Percentiles rank a stretch among this genome's conserved stretches.
Evolutionary conservation across 2,113 vertebrate genomes (phyloP).

Genomic region (Cricetomys ansorgei): DNA sequence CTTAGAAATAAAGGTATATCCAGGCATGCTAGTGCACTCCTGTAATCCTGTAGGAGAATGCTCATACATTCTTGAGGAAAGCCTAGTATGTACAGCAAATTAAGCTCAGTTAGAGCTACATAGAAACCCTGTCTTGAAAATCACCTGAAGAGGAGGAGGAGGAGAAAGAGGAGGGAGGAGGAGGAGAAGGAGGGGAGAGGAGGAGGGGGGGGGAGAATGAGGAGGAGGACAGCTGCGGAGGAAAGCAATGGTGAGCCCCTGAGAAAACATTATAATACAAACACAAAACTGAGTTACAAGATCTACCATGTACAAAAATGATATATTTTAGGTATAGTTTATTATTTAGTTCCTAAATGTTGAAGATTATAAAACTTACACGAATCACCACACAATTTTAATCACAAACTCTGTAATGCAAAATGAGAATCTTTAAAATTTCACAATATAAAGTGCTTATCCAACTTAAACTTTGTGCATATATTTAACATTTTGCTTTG

Average conservation of each 20-base stretch:
- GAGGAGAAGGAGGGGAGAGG: not conserved
- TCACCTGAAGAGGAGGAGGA: not conserved
- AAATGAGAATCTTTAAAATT: not conserved
- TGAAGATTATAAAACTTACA: not conserved
- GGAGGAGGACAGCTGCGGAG: not conserved
- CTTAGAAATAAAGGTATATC: constrained; percentile 11
- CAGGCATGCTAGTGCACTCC: not conserved
- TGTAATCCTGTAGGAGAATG: not conserved
- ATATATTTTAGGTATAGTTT: constrained; percentile 28
- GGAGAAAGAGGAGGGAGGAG: no score
- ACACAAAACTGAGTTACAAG: constrained; percentile 50
- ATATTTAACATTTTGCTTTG: not conserved
- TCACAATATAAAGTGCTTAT: not conserved
- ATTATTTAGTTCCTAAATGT: not conserved
- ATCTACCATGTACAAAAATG: not conserved
- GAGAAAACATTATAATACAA: constrained; percentile 40
- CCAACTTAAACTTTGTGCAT: not conserved
- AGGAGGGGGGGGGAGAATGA: not conserved
- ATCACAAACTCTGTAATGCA: not conserved
- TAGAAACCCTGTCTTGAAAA: not conserved
- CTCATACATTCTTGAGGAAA: not conserved
- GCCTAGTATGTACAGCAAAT: not conserved
- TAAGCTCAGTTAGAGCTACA: not conserved
- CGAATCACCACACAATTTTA: not conserved
- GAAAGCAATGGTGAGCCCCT: not conserved